Percentiles rank a stretch among this genome's conserved stretches.
These are phyloP conservation scores for Hemicordylus capensis DNA, from an alignment of 2,113 vertebrate genomes.

Conservation along the genomic window DNA sequence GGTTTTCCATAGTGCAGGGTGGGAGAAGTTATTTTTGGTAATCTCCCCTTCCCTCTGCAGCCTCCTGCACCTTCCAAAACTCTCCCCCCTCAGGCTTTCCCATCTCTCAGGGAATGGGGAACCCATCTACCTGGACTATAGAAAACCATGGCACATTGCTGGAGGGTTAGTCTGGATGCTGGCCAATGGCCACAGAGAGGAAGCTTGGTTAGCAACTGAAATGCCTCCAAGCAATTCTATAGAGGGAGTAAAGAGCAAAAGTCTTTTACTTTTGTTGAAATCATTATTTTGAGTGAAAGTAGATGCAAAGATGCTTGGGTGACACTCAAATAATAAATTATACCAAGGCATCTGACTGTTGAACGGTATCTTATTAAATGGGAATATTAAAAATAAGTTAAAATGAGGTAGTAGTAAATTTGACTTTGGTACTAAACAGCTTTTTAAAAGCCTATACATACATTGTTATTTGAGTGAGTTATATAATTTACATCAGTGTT, in stretches of 20 bases:
- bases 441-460: not conserved
- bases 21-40: no score
- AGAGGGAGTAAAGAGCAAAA: not conserved
- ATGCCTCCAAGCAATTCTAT: not conserved
- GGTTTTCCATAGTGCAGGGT: no score
- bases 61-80: no score
- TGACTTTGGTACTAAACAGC: not conserved
- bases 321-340: not conserved
- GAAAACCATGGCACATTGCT: no score
- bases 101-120: no score
- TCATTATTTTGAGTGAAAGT: not conserved
- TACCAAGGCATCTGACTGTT: not conserved
- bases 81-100: no score
- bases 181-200: no score
- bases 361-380: not conserved
- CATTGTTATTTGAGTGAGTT: not conserved
- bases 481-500: not conserved
- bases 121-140: no score
- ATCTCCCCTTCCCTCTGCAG: no score
- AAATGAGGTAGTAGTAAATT: constrained; percentile 22
- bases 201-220: not conserved
- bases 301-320: constrained; percentile 20
- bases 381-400: not conserved
- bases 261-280: not conserved
- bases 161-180: no score